phyloP scores from a whole-genome alignment of 2,113 vertebrate genomes.

The Xenopus laevis region DNA sequence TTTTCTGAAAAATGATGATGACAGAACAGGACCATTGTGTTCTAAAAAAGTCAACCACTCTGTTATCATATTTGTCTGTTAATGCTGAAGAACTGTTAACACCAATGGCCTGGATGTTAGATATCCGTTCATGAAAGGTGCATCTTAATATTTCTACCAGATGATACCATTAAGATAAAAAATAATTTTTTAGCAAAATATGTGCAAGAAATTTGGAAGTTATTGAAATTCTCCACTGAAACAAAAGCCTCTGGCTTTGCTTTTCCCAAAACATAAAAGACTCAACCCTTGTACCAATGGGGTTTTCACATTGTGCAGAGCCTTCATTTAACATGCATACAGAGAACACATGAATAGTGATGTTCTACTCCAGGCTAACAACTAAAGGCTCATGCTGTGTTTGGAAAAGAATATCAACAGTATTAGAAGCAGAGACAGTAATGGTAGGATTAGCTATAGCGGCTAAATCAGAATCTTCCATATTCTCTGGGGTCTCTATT shows the following conservation, averaged over 20 bases:
- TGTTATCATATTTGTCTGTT: background rate
- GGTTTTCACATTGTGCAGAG: background rate
- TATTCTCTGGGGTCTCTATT: background rate
- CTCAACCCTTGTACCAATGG: conserved; percentile 1
- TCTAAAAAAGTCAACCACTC: background rate
- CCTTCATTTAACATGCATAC: background rate
- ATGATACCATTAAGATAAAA: background rate
- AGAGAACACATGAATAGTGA: conserved; percentile 6
- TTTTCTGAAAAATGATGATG: background rate
- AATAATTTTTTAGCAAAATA: background rate
- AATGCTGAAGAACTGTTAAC: no score
- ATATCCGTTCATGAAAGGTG: background rate
- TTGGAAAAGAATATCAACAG: conserved; percentile 2
- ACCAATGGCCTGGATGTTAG: background rate
- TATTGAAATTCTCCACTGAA: background rate
- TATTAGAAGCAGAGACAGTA: background rate
- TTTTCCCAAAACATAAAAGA: conserved; percentile 3
- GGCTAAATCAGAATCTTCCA: background rate
- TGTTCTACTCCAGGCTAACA: conserved; percentile 5
- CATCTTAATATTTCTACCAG: background rate
- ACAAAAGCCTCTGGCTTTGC: background rate
- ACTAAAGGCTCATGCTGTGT: conserved; percentile 7
- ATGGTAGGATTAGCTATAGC: background rate
- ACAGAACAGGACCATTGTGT: background rate
- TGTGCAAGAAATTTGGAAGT: background rate